Conservation (phyloP, 1,140 invertebrate genomes). For the Drosophila funebris region DNA sequence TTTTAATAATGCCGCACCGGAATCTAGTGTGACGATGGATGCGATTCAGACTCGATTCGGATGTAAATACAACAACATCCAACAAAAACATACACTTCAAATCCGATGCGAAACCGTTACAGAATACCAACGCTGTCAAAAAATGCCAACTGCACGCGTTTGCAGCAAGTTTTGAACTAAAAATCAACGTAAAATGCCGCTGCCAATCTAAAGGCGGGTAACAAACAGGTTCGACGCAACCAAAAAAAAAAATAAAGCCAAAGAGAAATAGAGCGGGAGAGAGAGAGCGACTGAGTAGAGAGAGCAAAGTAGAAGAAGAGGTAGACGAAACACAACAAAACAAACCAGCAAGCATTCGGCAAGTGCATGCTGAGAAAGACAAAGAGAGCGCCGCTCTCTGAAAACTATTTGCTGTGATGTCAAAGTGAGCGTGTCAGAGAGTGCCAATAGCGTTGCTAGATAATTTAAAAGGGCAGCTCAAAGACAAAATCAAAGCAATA, state of each 20-base stretch:
- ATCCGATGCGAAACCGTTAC: constrained; percentile 1
- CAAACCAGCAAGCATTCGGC: constrained; percentile 2
- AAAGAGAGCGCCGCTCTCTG: neutral
- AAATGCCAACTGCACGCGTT: constrained; percentile 60
- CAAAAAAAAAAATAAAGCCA: constrained; percentile 17
- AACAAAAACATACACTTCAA: constrained; percentile 29
- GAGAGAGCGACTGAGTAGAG: neutral
- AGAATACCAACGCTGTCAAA: neutral
- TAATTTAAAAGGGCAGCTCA: neutral
- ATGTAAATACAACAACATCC: constrained; percentile 34
- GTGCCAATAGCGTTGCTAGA: constrained; percentile 30
- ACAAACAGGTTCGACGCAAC: constrained; percentile 69
- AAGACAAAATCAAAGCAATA: neutral
- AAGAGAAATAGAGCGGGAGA: constrained; percentile 20
- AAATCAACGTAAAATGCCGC: constrained; percentile 55
- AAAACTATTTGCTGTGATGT: constrained; percentile 20
- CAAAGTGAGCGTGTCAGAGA: constrained; percentile 3
- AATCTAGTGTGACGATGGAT: constrained; percentile 55
- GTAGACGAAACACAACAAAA: constrained; percentile 15
- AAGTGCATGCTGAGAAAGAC: neutral
- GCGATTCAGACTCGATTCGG: constrained; percentile 25
- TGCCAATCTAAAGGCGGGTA: constrained; percentile 45
- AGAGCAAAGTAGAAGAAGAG: constrained; percentile 5
- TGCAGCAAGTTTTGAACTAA: constrained; percentile 61
- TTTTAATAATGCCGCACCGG: constrained; percentile 54